Evolutionary conservation across 2,888 invertebrate species (phyloP).

Genomic region (Eucriotettix oculatus): DNA sequence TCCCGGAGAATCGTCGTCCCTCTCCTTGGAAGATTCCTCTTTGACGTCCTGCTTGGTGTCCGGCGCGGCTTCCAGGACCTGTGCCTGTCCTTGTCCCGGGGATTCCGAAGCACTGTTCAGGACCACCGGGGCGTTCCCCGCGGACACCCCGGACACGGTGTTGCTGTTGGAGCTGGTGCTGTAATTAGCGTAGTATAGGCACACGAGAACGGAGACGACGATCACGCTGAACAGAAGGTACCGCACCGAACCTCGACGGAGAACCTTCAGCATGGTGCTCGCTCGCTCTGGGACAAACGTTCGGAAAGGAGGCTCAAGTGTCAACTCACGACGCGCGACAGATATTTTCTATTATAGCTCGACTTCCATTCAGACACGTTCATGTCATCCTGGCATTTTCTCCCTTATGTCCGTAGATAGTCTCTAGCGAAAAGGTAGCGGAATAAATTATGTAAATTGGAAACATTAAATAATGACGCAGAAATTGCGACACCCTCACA

Average conservation of each 20-base stretch:
- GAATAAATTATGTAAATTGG: no score
- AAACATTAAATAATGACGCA: no score
- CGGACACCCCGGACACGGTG: neutral
- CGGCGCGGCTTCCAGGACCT: neutral
- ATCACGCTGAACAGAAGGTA: slow-evolving; percentile 18
- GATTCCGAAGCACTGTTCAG: neutral
- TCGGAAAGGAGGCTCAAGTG: no score
- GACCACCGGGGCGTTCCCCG: neutral
- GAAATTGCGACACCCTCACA: no score
- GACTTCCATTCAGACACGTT: no score
- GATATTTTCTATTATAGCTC: no score
- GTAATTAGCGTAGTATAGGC: neutral
- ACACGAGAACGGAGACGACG: neutral
- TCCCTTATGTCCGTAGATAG: no score
- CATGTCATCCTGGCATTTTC: no score
- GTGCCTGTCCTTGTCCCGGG: neutral
- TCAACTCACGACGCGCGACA: no score
- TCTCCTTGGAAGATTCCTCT: no score
- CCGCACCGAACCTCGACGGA: neutral
- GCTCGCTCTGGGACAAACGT: neutral
- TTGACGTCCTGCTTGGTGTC: no score
- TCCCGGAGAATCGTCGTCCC: neutral
- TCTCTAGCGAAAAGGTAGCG: no score
- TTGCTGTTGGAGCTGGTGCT: neutral
- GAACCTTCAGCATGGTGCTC: neutral